Conservation (phyloP, 2,113 vertebrate species). For the Festucalex cinctus region DNA sequence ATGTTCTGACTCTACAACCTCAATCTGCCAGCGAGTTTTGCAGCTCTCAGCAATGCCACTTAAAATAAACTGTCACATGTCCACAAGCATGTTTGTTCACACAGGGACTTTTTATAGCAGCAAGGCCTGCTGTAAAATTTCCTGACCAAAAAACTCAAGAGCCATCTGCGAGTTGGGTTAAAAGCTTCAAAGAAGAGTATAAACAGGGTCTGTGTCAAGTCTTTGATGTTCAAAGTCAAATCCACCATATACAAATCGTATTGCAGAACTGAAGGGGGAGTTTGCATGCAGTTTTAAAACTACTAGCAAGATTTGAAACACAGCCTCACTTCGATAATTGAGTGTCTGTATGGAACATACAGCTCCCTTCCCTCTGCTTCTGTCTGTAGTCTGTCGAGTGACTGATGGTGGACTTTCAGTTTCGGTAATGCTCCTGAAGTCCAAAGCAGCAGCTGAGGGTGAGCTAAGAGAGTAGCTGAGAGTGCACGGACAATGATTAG, state of each 20-base stretch:
- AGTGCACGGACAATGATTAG: too few species aligned
- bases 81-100: conserved; percentile 28
- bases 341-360: too few species aligned
- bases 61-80: conserved; percentile 55
- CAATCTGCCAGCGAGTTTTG: conserved; percentile 44
- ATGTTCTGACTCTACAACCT: conserved; percentile 31
- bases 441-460: too few species aligned
- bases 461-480: too few species aligned
- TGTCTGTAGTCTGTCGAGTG: too few species aligned
- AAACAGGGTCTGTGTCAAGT: not conserved
- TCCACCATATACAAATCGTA: not conserved
- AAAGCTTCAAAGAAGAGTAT: not conserved
- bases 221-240: not conserved
- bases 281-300: not conserved
- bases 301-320: not conserved
- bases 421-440: too few species aligned
- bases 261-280: not conserved
- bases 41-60: conserved; percentile 32
- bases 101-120: conserved; percentile 25
- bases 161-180: not conserved
- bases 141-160: conserved; percentile 1
- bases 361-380: too few species aligned
- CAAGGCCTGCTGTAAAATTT: conserved; percentile 20
- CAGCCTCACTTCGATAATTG: not conserved
- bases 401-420: too few species aligned